Evolutionary conservation across 2,888 invertebrate species (phyloP).

Genomic region (Machimus rusticus): DNA sequence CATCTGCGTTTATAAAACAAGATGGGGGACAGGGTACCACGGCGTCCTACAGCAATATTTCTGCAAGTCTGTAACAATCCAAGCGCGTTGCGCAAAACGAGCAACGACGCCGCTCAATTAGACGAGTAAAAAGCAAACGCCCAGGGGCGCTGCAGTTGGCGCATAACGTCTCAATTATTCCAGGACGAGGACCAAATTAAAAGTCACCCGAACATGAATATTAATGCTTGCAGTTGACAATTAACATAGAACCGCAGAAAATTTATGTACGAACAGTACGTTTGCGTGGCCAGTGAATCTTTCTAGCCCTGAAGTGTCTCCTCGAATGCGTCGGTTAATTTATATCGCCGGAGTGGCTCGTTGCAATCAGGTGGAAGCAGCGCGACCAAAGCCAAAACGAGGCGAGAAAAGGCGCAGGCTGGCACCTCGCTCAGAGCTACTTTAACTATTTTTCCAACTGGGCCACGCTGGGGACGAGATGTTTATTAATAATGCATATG

Average conservation of each 20-base stretch:
- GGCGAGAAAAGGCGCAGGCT: not conserved
- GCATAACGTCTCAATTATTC: constrained; percentile 29
- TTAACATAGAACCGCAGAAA: constrained; percentile 48
- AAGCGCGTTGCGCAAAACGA: not conserved
- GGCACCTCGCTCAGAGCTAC: constrained; percentile 3
- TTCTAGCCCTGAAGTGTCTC: constrained; percentile 14
- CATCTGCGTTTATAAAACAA: not conserved
- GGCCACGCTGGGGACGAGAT: not conserved
- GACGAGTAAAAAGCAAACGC: not conserved
- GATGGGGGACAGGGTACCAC: not conserved
- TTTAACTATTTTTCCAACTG: constrained; percentile 4
- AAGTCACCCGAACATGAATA: constrained; percentile 52
- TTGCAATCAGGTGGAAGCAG: constrained; percentile 13
- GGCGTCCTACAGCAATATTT: not conserved
- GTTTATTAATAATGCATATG: constrained; percentile 46
- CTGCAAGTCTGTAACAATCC: not conserved
- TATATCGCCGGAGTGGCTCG: constrained; percentile 2
- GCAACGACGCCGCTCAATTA: not conserved
- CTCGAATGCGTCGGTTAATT: constrained; percentile 26
- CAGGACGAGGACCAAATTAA: constrained; percentile 47
- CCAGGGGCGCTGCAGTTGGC: not conserved
- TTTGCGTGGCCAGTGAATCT: constrained; percentile 28
- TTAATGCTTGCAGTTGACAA: constrained; percentile 51
- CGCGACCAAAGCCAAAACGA: not conserved
- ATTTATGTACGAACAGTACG: constrained; percentile 31